phyloP scores from a whole-genome alignment of 2,797 vertebrate genomes.

The Pseudochaenichthys georgianus region DNA sequence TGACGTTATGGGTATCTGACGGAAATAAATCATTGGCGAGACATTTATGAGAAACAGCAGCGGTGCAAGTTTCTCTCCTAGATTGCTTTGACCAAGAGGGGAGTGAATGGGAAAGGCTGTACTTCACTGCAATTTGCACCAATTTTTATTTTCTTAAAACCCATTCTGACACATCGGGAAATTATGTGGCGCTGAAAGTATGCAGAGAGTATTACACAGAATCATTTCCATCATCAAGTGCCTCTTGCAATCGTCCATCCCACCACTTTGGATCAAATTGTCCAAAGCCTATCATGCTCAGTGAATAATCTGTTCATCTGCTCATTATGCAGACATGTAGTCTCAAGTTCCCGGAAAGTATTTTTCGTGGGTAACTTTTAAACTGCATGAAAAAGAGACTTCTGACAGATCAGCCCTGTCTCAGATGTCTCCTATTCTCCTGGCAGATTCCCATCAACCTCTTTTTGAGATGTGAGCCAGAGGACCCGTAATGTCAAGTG shows the following conservation, averaged over 20 bases:
- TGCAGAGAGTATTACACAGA: constrained; percentile 17
- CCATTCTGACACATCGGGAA: constrained; percentile 1
- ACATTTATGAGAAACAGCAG: constrained; percentile 64
- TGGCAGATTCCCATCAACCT: constrained; percentile 58
- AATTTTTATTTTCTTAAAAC: constrained; percentile 15
- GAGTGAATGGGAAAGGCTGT: background rate
- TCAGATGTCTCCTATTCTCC: constrained; percentile 49
- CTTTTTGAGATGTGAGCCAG: constrained; percentile 59
- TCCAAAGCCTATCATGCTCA: constrained; percentile 48
- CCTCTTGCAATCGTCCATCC: constrained; percentile 30
- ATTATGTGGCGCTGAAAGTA: background rate
- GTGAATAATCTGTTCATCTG: constrained; percentile 55
- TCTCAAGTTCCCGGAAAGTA: constrained; percentile 54
- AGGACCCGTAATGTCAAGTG: constrained; percentile 72
- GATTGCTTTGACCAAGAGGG: background rate
- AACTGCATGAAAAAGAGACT: constrained; percentile 43
- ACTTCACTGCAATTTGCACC: constrained; percentile 27
- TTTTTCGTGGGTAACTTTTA: constrained; percentile 59
- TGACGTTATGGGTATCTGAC: constrained; percentile 55
- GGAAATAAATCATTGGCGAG: constrained; percentile 68
- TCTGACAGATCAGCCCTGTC: constrained; percentile 58
- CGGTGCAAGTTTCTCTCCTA: constrained; percentile 20
- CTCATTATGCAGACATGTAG: constrained; percentile 30
- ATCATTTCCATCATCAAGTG: constrained; percentile 10
- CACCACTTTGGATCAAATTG: constrained; percentile 54